Base-by-base conservation (phyloP, 2,888 invertebrate species). In the Strigamia crassipes region DNA sequence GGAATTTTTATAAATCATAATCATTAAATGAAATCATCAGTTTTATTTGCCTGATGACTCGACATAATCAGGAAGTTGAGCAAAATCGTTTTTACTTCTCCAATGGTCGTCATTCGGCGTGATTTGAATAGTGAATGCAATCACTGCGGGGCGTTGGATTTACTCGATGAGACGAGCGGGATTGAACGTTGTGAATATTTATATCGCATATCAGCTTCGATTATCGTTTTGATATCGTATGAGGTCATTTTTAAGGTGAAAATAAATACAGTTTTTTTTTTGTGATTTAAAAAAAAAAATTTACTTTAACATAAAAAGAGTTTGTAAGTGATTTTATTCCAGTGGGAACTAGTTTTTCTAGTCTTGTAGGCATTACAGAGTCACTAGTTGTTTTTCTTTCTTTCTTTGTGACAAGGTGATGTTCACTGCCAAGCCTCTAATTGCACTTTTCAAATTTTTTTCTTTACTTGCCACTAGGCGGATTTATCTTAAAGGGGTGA, bases 71-170 rank as follows among this genome's bases (percentile, higher is more conserved):
- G 51, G 51, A 51, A 51, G 51, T 51, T n/a, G 51, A 13, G 10
- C 51, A n/a, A 51, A 51, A n/a, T 34, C 51, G n/a, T n/a, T n/a
- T 51, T 51, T n/a, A n/a, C n/a, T n/a, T n/a, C 51, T 51, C 51
- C 13, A 51, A 51, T 13, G 10, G n/a, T 51, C 3, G 34, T 34
- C 51, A 51, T n/a, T 51, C 51, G 10, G n/a, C 61, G 23, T 61
- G 8, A 61, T 61, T 61, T 61, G 61, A n/a, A n/a, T 61, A 23
- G 61, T 61, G 18, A 61, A 18, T 61, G 61, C 61, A 61, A 18
- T 61, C 61, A 61, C 51, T 23, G 1, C 61, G 10, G 61, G 61
- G n/a, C 3, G 61, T 15, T 8, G 18, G 61, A 61, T 61, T 15
- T 18, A 21, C 18, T 23, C n/a, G 15, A 61, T 18, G 13, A n/a